These are phyloP conservation scores for Phylloscopus whistleri DNA, from an alignment of 2,113 vertebrate species.

Conservation along the genomic window DNA sequence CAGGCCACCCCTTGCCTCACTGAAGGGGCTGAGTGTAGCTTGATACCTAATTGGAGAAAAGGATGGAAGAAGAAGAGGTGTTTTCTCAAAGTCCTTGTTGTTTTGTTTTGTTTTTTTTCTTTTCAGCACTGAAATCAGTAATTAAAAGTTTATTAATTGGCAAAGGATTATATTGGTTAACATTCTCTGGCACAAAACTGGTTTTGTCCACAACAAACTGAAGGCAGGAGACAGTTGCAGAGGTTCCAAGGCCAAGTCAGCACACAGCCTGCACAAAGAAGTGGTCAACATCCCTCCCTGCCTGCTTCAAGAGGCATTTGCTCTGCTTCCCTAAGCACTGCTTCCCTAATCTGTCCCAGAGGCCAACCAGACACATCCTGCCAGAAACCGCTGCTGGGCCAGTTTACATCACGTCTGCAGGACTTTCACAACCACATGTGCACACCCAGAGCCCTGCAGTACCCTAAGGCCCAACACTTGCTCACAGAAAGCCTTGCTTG, in stretches of 20 bases:
- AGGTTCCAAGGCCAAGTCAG: background rate
- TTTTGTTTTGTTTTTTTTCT: background rate
- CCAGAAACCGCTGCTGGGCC: background rate
- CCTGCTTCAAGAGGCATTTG: background rate
- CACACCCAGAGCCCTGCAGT: background rate
- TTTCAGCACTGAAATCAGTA: background rate
- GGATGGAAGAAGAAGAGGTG: background rate
- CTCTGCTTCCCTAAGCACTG: too few relatives aligned
- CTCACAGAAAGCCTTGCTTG: background rate
- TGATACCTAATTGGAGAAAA: rapidly evolving
- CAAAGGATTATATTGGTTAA: background rate
- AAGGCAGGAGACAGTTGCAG: background rate
- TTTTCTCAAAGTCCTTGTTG: background rate
- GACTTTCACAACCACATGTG: background rate
- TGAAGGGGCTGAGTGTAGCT: background rate
- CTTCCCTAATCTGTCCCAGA: background rate
- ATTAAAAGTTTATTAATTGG: background rate
- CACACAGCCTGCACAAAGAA: background rate
- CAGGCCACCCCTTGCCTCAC: background rate
- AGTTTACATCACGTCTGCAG: background rate
- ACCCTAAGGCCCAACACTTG: background rate
- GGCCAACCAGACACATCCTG: background rate
- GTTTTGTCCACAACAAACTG: background rate
- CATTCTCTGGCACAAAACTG: background rate
- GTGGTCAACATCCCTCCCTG: background rate